Evolutionary conservation across 1,140 invertebrate genomes (phyloP).

Genomic region (Pteromalus puparum): DNA sequence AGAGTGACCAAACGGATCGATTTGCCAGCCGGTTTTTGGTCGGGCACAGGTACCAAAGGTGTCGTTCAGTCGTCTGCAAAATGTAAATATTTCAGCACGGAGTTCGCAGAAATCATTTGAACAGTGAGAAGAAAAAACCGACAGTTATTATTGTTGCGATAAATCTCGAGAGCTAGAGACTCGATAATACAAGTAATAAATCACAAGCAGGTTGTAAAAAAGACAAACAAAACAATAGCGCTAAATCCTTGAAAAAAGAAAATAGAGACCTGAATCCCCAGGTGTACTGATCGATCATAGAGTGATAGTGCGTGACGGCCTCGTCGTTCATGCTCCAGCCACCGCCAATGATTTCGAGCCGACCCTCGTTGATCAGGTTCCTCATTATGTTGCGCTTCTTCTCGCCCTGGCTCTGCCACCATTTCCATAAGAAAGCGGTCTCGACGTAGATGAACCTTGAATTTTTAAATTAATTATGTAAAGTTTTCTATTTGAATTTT

Average conservation of each 20-base stretch:
- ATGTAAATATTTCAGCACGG: too few relatives aligned
- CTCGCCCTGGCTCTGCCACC: conserved; percentile 89
- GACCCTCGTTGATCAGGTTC: conserved; percentile 82
- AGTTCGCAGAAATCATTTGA: too few relatives aligned
- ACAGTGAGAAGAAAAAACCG: too few relatives aligned
- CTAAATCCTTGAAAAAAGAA: background rate
- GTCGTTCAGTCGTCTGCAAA: conserved; percentile 81
- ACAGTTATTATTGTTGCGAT: too few relatives aligned
- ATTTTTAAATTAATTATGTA: background rate
- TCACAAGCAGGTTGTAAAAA: background rate
- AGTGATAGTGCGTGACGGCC: conserved; percentile 93
- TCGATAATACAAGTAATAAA: background rate
- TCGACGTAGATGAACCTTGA: conserved; percentile 85
- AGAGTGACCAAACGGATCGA: conserved; percentile 95
- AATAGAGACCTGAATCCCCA: conserved; percentile 78
- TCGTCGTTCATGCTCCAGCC: conserved; percentile 97
- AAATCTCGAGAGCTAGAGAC: too few relatives aligned
- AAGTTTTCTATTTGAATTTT: too few relatives aligned
- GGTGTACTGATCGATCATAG: conserved; percentile 94
- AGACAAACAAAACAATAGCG: background rate
- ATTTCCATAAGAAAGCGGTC: conserved; percentile 93
- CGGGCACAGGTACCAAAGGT: conserved; percentile 89
- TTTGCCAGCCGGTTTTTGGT: conserved; percentile 93
- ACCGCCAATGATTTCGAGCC: conserved; percentile 92
- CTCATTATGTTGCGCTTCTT: conserved; percentile 76